phyloP scores from a whole-genome alignment of 2,888 invertebrate species.

The Crepidodera aurea region DNA sequence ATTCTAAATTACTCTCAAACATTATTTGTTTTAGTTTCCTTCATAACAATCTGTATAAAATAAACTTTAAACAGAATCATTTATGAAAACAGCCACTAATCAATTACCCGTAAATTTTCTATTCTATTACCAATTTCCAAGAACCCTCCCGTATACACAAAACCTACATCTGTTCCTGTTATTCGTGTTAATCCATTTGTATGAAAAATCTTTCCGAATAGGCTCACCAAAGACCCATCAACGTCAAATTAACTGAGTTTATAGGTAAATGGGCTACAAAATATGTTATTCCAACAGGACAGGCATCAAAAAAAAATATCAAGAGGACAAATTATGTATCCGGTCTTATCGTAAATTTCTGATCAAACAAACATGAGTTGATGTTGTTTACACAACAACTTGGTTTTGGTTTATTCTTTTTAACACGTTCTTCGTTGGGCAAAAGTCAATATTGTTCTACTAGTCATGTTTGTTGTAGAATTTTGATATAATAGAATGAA shows the following conservation, averaged over 20 bases:
- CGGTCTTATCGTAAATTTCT: slow-evolving; percentile 15
- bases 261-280: not conserved
- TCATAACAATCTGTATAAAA: too few relatives aligned
- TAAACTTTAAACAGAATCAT: too few relatives aligned
- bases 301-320: slow-evolving; percentile 8
- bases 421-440: not conserved
- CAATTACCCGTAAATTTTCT: not conserved
- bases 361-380: slow-evolving; percentile 9
- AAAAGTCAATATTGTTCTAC: not conserved
- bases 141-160: not conserved
- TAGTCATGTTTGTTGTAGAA: not conserved
- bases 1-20: too few relatives aligned
- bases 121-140: not conserved
- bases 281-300: slow-evolving; percentile 1
- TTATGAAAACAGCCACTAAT: too few relatives aligned
- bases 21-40: too few relatives aligned
- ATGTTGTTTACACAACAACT: slow-evolving; percentile 13
- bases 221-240: slow-evolving; percentile 15
- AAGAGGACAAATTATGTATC: slow-evolving; percentile 12
- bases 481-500: not conserved
- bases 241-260: slow-evolving; percentile 15
- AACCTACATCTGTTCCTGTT: slow-evolving; percentile 15
- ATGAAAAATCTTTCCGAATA: slow-evolving; percentile 6
- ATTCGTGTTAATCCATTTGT: slow-evolving; percentile 6
- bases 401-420: slow-evolving; percentile 1